Evolutionary conservation across 2,888 invertebrate genomes (phyloP).

Genomic region (Rhogogaster chlorosoma): DNA sequence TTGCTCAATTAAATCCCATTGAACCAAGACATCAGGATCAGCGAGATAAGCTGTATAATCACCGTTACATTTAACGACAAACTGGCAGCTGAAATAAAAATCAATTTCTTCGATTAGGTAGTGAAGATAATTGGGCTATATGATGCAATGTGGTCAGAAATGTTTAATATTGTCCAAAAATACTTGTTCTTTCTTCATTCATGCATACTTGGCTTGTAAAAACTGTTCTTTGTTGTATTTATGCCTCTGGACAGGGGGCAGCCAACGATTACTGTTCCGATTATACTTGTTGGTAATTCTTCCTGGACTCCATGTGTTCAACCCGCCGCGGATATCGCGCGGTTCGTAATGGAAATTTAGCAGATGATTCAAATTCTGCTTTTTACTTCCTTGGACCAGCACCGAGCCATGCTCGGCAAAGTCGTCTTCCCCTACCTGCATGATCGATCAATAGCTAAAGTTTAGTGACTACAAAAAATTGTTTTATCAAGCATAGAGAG

Average conservation of each 20-base stretch:
- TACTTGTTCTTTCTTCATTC: background rate
- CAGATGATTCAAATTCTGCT: conserved; percentile 96
- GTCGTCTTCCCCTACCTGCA: conserved; percentile 79
- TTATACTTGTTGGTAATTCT: conserved; percentile 64
- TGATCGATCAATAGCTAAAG: conserved; percentile 52
- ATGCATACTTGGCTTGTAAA: conserved; percentile 91
- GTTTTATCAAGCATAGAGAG: background rate
- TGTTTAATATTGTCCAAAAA: conserved; percentile 33
- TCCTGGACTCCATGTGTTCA: conserved; percentile 67
- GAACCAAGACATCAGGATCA: conserved; percentile 93
- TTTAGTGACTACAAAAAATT: background rate
- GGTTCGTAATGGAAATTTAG: conserved; percentile 93
- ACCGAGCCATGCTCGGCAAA: conserved; percentile 91
- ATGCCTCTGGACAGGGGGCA: conserved; percentile 80
- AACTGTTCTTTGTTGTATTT: conserved; percentile 96
- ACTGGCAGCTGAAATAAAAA: conserved; percentile 89
- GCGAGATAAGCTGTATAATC: conserved; percentile 89
- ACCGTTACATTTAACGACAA: conserved; percentile 91
- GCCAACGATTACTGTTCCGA: conserved; percentile 73
- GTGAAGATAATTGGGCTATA: conserved; percentile 43
- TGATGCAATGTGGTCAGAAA: conserved; percentile 27
- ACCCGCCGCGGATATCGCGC: conserved; percentile 79
- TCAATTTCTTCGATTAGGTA: background rate
- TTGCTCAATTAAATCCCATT: conserved; percentile 96
- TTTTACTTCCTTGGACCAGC: conserved; percentile 91